These are phyloP conservation scores for Caracal caracal DNA, from an alignment of 2,113 vertebrate genomes.

Conservation along the genomic window DNA sequence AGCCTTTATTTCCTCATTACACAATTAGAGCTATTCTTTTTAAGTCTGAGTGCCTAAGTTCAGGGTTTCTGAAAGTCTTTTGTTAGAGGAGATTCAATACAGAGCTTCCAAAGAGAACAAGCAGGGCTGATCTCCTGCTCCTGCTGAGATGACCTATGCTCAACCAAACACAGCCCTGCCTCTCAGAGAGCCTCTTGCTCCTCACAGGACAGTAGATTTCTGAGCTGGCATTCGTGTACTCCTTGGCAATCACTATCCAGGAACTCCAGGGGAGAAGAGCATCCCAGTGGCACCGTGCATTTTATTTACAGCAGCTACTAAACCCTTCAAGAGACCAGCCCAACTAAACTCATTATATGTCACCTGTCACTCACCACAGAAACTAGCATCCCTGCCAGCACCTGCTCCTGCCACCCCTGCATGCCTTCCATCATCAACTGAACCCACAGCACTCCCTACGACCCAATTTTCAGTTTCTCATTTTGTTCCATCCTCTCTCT, in stretches of 20 bases:
- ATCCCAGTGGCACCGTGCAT: neutral
- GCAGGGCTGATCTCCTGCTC: neutral
- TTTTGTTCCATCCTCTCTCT: neutral
- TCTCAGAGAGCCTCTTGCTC: neutral
- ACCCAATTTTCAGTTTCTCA: neutral
- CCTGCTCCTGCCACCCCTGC: too few species aligned
- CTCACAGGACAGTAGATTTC: neutral
- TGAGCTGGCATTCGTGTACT: neutral
- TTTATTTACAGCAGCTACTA: neutral
- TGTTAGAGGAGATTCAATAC: neutral
- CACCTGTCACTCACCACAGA: neutral
- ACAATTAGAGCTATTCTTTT: neutral
- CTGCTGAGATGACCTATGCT: neutral
- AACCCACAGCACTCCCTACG: neutral
- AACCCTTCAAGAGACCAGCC: neutral
- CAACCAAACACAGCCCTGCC: neutral
- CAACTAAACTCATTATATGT: neutral
- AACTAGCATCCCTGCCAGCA: neutral
- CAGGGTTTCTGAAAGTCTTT: constrained; percentile 11
- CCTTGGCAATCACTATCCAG: neutral
- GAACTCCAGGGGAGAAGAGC: neutral
- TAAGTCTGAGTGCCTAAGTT: neutral
- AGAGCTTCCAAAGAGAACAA: neutral
- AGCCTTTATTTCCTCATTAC: neutral
- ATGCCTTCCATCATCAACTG: neutral